Base-by-base conservation (phyloP, 1,140 invertebrate genomes). In the Camponotus floridanus region DNA sequence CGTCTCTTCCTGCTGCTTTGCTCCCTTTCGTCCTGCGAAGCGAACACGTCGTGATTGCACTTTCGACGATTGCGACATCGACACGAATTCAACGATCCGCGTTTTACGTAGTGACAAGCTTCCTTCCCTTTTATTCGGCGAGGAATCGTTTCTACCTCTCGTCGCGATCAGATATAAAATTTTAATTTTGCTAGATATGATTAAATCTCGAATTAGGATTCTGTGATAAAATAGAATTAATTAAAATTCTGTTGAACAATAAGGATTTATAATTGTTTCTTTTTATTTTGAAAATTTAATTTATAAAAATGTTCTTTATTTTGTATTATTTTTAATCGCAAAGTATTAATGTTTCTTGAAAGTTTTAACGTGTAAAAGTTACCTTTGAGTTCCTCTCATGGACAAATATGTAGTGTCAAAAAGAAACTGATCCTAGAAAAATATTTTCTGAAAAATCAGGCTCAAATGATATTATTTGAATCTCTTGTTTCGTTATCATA, bases 1-100 rank as follows among this genome's bases (percentile, higher is more conserved):
- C 59, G 13, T 62, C 57, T 33, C n/a, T 73, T 59, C 33, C 0
- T 81, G n/a, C 42, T 64, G 18, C 51, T 45, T 18, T 26, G 31
- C 57, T 74, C 59, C 26, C 5, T 55, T n/a, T 45, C 45, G 33
- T n/a, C 31, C 31, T 48, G 31, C 45, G 70, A 68, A 71, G 57
- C 78, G 70, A 87, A 74, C 62, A 76, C 11, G 13, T 73, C 80
- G 68, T 64, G 61, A 67, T 76, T 71, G 70, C 70, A 59, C 42
- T 67, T 39, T 87, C 62, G 48, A 65, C 57, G 55, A 70, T 33
- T 80, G 48, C 76, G 39, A 74, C 39, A 11, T 71, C 62, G 48
- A 74, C 39, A 26, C 68, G 55, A 61, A 18, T 61, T 11, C 55
- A 33, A 62, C 18, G 26, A 62, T 48, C 7, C 15, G 36, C 59